These are phyloP conservation scores for Oeneis ivallda DNA, from an alignment of 2,888 invertebrate species.

Conservation along the genomic window DNA sequence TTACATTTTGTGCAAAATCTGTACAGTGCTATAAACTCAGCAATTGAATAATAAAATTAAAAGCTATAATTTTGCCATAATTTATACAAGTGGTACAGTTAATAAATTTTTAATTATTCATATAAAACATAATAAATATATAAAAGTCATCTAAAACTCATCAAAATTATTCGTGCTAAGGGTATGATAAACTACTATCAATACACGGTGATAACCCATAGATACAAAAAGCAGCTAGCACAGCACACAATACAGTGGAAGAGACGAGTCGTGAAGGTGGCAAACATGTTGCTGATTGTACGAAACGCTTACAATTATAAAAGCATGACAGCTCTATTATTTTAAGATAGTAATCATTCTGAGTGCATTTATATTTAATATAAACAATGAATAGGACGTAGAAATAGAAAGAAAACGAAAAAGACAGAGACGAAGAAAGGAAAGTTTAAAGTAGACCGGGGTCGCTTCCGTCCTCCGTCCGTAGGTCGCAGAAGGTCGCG, in stretches of 20 bases:
- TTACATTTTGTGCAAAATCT: slow-evolving; percentile 62
- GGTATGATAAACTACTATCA: slow-evolving; percentile 69
- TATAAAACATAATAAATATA: slow-evolving; percentile 29
- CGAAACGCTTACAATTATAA: slow-evolving; percentile 80
- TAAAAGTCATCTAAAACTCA: slow-evolving; percentile 26
- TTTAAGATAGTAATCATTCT: slow-evolving; percentile 58
- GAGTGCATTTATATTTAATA: slow-evolving; percentile 69
- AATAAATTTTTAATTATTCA: slow-evolving; percentile 22
- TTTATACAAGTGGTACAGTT: slow-evolving; percentile 29
- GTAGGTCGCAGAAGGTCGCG: slow-evolving; percentile 31
- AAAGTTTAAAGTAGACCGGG: slow-evolving; percentile 25
- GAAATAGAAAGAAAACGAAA: slow-evolving; percentile 61
- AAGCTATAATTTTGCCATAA: slow-evolving; percentile 38
- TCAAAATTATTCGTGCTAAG: slow-evolving; percentile 62
- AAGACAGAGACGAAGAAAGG: slow-evolving; percentile 32
- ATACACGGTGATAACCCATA: slow-evolving; percentile 79
- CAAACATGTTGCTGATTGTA: slow-evolving; percentile 78
- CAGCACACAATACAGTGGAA: slow-evolving; percentile 81
- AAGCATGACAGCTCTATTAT: slow-evolving; percentile 82
- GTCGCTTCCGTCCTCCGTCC: slow-evolving; percentile 31
- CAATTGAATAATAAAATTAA: slow-evolving; percentile 53
- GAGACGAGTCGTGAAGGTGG: slow-evolving; percentile 79
- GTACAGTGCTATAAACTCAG: slow-evolving; percentile 70
- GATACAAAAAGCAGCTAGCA: slow-evolving; percentile 82
- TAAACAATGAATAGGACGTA: slow-evolving; percentile 69